Conservation (phyloP, 2,797 vertebrate species). For the Megaceryle alcyon region DNA sequence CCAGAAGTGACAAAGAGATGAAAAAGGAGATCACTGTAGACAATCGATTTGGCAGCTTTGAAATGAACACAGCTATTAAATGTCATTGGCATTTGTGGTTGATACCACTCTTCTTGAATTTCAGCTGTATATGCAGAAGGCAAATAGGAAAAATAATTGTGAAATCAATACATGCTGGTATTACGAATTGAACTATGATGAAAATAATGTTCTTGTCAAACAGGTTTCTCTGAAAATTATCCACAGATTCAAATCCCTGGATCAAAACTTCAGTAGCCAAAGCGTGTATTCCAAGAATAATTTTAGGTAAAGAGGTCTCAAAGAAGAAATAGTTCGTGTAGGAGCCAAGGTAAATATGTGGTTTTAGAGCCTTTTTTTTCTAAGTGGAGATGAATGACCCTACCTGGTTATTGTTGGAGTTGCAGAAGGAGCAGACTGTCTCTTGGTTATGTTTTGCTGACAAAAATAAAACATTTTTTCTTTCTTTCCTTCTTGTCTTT, state of each 20-base stretch:
- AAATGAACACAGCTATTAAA: constrained; percentile 52
- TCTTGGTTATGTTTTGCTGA: background rate
- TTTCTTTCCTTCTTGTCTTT: background rate
- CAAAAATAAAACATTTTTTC: background rate
- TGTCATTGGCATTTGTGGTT: constrained; percentile 31
- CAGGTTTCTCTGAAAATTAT: background rate
- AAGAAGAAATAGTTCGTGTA: background rate
- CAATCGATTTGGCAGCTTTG: constrained; percentile 28
- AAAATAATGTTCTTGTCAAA: constrained; percentile 9
- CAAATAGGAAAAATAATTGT: constrained; percentile 45
- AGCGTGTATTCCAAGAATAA: background rate
- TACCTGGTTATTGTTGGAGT: background rate
- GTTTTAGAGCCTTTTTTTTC: background rate
- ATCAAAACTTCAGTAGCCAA: background rate
- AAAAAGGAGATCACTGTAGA: constrained; percentile 5
- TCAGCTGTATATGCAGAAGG: constrained; percentile 35
- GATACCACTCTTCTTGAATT: constrained; percentile 8
- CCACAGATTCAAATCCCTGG: background rate
- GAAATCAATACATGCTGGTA: constrained; percentile 42
- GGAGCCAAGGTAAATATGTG: background rate
- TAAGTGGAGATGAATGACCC: background rate
- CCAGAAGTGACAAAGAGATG: constrained; percentile 40
- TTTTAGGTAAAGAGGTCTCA: background rate
- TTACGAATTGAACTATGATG: constrained; percentile 13
- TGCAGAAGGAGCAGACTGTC: background rate